phyloP scores from a whole-genome alignment of 1,140 invertebrate genomes.

The Magallana angulata region DNA sequence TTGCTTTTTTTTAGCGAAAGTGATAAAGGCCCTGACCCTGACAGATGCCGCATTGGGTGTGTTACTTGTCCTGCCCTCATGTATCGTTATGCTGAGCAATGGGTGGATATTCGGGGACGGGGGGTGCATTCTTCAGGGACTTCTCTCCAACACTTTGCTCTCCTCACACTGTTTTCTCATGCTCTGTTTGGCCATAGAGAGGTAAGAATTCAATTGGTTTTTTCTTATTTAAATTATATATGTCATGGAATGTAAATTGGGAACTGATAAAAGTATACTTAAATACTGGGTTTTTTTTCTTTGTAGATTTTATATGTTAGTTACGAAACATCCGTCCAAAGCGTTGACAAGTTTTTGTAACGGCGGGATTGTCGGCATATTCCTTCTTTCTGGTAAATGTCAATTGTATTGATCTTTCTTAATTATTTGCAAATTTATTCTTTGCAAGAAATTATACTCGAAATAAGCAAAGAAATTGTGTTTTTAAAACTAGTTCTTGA shows the following conservation, averaged over 20 bases:
- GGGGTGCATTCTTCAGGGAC: conserved; percentile 10
- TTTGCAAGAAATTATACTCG: too few species aligned
- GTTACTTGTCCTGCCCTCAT: not conserved
- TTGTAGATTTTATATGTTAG: conserved; percentile 20
- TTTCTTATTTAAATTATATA: not conserved
- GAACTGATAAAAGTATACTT: not conserved
- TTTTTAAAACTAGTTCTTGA: too few species aligned
- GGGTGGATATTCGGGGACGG: not conserved
- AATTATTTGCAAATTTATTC: too few species aligned
- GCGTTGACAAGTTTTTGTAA: not conserved
- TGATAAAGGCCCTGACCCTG: conserved; percentile 12
- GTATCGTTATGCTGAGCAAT: not conserved
- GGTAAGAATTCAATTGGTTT: not conserved
- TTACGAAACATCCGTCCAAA: not conserved
- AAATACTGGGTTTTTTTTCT: not conserved
- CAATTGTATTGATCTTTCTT: too few species aligned
- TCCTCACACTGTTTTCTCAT: conserved; percentile 17
- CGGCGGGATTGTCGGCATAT: conserved; percentile 5
- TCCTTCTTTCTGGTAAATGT: conserved; percentile 1
- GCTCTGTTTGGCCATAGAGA: conserved; percentile 2
- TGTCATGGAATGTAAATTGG: not conserved
- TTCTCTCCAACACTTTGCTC: not conserved
- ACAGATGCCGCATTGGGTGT: not conserved
- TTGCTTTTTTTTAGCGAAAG: not conserved
- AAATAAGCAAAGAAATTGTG: too few species aligned